Base-by-base conservation (phyloP, 2,888 invertebrate genomes). In the Tiliacea aurago region DNA sequence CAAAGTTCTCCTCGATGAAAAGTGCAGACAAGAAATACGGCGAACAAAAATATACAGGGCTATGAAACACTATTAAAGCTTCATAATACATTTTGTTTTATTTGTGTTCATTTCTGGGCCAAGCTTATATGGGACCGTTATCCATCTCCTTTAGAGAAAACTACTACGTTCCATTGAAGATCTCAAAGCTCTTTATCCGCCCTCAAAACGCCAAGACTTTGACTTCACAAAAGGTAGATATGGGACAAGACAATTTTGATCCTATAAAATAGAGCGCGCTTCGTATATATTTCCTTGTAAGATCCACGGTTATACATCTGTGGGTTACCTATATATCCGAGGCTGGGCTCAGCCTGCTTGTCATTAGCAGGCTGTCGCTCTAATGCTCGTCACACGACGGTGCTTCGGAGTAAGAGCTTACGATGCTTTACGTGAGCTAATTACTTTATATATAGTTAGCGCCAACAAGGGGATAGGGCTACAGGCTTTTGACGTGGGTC, bases 391-490 rank as follows among this genome's bases (percentile, higher is more conserved):
- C 84, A 86, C 86, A 87, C 86, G 87, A 80, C 73, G 68, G 43
- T 11, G 49, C 70, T 84, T 86, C 84, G 78, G 1, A 75, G 79
- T 84, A 86, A 41, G 33, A 28, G 28, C 51, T 82, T 84, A 74
- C 37, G 1, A 83, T 65, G n/a, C 86, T 78, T 78, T 64, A 72
- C 86, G 86, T 86, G 86, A 87, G 80, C 73, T 86, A 81, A 87
- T 86, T 86, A 87, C 69, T 79, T 81, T 86, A 86, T 80, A 86
- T 86, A 71, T 86, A 86, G 87, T 83, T 71, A 63, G 70, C 76
- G 58, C 74, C 55, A 41, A 45, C 76, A 10, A 56, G 41, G 28
- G 65, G 59, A 71, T 11, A 20, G 4, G 4, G 11, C 23, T 64
- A 80, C 28, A 47, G 15, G 59, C n/a, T 56, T 75, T 43, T 56